Conservation (phyloP, 2,113 vertebrate genomes). For the Desmodus rotundus region DNA sequence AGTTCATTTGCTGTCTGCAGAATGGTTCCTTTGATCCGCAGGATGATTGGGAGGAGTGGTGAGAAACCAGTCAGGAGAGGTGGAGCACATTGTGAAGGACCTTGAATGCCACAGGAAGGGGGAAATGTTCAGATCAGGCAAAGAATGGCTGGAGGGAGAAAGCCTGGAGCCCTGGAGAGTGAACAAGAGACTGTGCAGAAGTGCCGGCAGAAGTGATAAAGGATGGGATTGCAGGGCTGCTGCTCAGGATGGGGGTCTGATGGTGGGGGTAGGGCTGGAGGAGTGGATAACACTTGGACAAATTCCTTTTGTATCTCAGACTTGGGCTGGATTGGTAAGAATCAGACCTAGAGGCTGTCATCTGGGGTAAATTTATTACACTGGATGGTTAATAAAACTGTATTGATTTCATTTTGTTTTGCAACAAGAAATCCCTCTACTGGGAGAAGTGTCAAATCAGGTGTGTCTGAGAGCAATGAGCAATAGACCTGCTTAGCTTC, state of each 20-base stretch:
- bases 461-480: background rate
- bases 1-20: background rate
- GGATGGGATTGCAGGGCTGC: background rate
- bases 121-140: background rate
- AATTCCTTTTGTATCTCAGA: background rate
- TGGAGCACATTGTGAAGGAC: background rate
- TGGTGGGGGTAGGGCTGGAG: background rate
- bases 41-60: background rate
- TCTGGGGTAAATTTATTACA: conserved; percentile 29
- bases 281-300: background rate
- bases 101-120: background rate
- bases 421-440: conserved; percentile 31
- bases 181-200: background rate
- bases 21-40: background rate
- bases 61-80: background rate
- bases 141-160: background rate
- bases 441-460: conserved; percentile 7
- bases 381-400: conserved; percentile 3
- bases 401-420: conserved; percentile 50
- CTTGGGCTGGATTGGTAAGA: background rate
- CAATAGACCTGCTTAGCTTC: background rate
- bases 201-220: background rate
- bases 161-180: background rate
- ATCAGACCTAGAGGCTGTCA: background rate
- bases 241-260: background rate